Conservation (phyloP, 1,140 invertebrate genomes). For the Glossosoma conforme region DNA sequence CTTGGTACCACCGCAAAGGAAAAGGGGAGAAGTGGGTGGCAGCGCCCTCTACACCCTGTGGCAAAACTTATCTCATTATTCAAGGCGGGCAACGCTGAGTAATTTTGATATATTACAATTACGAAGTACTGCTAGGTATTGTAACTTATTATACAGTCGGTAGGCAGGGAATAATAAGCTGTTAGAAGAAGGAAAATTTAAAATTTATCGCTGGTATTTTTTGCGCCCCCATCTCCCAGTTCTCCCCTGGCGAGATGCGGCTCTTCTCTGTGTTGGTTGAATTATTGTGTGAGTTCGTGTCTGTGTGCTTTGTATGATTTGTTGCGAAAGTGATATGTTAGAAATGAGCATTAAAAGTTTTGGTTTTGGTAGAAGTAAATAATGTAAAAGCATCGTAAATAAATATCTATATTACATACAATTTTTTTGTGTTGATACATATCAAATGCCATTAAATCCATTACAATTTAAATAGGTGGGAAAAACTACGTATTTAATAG, state of each 20-base stretch:
- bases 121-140: slow-evolving; percentile 32
- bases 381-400: too few relatives aligned
- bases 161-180: slow-evolving; percentile 31
- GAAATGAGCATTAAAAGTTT: too few relatives aligned
- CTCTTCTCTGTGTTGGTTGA: too few relatives aligned
- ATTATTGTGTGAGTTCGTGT: too few relatives aligned
- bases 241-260: background rate
- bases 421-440: too few relatives aligned
- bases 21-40: background rate
- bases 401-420: too few relatives aligned
- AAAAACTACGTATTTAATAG: too few relatives aligned
- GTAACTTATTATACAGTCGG: slow-evolving; percentile 33
- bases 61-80: slow-evolving; percentile 33
- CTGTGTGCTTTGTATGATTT: too few relatives aligned
- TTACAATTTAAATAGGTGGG: too few relatives aligned
- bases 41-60: slow-evolving; percentile 22
- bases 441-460: too few relatives aligned
- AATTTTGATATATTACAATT: slow-evolving; percentile 34
- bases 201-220: slow-evolving; percentile 28
- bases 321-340: too few relatives aligned
- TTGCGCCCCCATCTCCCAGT: background rate
- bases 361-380: too few relatives aligned
- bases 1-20: background rate
- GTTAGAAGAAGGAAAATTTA: slow-evolving; percentile 30
- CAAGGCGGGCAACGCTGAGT: slow-evolving; percentile 31